Conservation (phyloP, 2,888 invertebrate species). For the Himalopsyche tibetana region DNA sequence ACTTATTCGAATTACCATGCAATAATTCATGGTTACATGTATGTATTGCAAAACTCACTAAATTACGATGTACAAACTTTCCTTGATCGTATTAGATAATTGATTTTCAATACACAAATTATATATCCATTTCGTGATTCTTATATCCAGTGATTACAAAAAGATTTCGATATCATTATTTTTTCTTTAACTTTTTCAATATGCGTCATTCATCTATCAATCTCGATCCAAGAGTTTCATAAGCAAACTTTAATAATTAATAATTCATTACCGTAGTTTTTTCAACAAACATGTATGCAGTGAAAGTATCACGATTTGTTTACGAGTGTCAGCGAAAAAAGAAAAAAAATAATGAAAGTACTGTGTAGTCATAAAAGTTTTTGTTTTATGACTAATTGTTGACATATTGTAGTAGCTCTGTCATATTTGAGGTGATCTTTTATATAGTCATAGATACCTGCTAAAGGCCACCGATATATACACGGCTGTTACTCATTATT, state of each 20-base stretch:
- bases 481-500: too few relatives aligned
- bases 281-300: background rate
- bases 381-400: conserved; percentile 1
- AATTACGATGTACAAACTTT: too few relatives aligned
- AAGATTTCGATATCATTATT: background rate
- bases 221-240: background rate
- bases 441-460: too few relatives aligned
- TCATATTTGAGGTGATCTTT: too few relatives aligned
- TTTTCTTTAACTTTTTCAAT: background rate
- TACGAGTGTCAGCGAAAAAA: background rate
- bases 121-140: background rate
- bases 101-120: background rate
- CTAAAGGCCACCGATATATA: too few relatives aligned
- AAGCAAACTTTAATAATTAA: conserved; percentile 31
- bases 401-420: background rate
- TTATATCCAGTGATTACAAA: background rate
- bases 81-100: background rate
- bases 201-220: conserved; percentile 13
- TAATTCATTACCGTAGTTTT: conserved; percentile 26
- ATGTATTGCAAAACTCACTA: too few relatives aligned
- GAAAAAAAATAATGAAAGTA: background rate
- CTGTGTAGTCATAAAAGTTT: background rate
- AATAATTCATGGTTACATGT: too few relatives aligned
- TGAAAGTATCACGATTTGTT: conserved; percentile 35
- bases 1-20: too few relatives aligned